These are phyloP conservation scores for Oplegnathus fasciatus DNA, from an alignment of 2,113 vertebrate species.

Conservation along the genomic window DNA sequence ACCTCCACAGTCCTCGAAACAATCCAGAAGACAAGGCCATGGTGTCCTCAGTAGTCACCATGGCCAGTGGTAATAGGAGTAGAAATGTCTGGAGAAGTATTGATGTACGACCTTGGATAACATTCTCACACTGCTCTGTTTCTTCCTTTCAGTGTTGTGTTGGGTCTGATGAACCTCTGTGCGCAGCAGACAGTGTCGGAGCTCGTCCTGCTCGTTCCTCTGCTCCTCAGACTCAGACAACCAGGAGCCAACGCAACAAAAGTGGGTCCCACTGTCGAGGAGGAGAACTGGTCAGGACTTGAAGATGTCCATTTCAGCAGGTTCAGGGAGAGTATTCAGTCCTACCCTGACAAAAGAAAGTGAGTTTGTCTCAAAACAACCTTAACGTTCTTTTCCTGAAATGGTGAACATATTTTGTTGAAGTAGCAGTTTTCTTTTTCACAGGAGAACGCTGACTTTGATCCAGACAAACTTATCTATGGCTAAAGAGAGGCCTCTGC, in stretches of 20 bases:
- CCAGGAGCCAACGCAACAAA: conserved; percentile 12
- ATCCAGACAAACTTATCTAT: conserved; percentile 25
- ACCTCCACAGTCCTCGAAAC: not conserved
- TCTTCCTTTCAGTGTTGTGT: conserved; percentile 55
- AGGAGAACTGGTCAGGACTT: conserved; percentile 73
- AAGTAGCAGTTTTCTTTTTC: not conserved
- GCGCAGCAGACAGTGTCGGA: conserved; percentile 25
- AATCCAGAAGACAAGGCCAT: not conserved
- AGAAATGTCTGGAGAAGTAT: not conserved
- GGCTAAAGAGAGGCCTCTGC: conserved; percentile 59
- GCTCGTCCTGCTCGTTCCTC: conserved; percentile 78
- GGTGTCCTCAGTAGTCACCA: not conserved
- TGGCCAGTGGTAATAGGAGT: no score
- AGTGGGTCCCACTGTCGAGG: conserved; percentile 57
- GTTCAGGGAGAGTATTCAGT: conserved; percentile 61
- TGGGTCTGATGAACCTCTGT: conserved; percentile 75
- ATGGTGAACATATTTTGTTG: accelerated
- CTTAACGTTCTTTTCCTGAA: accelerated
- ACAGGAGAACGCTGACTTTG: conserved; percentile 70
- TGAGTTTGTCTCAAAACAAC: conserved; percentile 15
- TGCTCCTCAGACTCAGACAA: conserved; percentile 68
- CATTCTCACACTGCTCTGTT: not conserved
- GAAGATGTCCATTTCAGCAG: accelerated
- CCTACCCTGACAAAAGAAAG: conserved; percentile 52
- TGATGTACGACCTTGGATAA: not conserved